These are phyloP conservation scores for Cantharis rustica DNA, from an alignment of 2,888 invertebrate species.

Conservation along the genomic window DNA sequence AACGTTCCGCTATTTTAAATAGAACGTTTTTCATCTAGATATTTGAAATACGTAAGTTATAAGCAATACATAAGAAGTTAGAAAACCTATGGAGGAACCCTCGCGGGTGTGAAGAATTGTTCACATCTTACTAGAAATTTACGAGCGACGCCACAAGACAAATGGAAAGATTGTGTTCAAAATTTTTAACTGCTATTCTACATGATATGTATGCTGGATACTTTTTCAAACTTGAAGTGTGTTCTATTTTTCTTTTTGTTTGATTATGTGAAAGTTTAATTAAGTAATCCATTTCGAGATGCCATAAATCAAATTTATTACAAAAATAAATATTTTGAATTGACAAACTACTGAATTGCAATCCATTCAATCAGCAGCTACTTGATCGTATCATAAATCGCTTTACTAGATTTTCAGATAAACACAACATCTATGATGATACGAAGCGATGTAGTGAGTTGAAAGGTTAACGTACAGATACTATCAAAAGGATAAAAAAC, in stretches of 20 bases:
- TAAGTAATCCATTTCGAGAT: background rate
- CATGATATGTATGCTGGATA: conserved; percentile 22
- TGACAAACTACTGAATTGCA: conserved; percentile 15
- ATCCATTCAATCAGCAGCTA: conserved; percentile 25
- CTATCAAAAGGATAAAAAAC: conserved; percentile 25
- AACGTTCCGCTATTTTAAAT: background rate
- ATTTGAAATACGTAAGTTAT: conserved; percentile 17
- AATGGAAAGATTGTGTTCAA: conserved; percentile 79
- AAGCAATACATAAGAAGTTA: conserved; percentile 29
- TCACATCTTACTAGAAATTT: conserved; percentile 72
- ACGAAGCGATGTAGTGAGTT: conserved; percentile 30
- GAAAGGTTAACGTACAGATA: conserved; percentile 31
- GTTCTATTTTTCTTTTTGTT: conserved; percentile 10
- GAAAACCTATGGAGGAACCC: conserved; percentile 27
- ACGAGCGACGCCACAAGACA: conserved; percentile 76
- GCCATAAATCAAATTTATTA: conserved; percentile 13
- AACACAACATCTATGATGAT: conserved; percentile 28
- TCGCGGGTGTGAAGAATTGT: conserved; percentile 51
- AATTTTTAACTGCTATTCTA: conserved; percentile 78
- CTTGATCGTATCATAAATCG: conserved; percentile 32
- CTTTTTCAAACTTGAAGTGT: conserved; percentile 10
- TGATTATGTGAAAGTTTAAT: background rate
- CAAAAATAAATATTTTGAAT: conserved; percentile 8
- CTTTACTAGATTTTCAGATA: conserved; percentile 24
- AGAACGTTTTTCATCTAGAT: conserved; percentile 1